phyloP scores from a whole-genome alignment of 53 echinoderm and acorn worm genomes.

The Paracentrotus lividus region DNA sequence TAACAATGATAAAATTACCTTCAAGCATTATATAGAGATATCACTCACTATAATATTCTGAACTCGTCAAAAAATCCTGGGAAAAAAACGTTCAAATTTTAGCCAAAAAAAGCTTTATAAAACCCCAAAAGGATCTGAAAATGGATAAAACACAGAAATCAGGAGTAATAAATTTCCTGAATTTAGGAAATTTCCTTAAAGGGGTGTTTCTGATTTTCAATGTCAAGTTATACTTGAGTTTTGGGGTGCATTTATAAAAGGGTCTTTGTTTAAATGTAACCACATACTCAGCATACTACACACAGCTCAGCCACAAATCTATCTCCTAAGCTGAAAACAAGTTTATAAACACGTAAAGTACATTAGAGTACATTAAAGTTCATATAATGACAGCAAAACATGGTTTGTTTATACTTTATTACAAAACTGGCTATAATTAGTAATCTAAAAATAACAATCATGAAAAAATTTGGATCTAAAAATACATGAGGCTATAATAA shows the following conservation, averaged over 20 bases:
- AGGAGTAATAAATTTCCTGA: too few species aligned
- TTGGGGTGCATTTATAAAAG: too few species aligned
- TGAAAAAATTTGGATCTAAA: not conserved
- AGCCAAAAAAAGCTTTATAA: too few species aligned
- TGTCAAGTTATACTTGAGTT: too few species aligned
- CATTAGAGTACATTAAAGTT: not conserved
- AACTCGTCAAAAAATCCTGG: not conserved
- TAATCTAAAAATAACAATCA: not conserved
- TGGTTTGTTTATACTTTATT: not conserved
- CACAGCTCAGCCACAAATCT: not conserved
- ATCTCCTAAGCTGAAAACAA: not conserved
- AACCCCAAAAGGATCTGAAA: too few species aligned
- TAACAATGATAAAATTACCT: not conserved
- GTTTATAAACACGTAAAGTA: not conserved
- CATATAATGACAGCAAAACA: not conserved
- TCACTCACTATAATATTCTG: not conserved
- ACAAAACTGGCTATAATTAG: not conserved
- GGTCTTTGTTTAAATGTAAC: too few species aligned
- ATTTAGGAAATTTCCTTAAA: too few species aligned
- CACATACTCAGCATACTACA: not conserved
- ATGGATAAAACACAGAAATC: too few species aligned
- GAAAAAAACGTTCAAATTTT: not conserved
- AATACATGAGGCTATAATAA: not conserved
- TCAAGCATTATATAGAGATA: not conserved
- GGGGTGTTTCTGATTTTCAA: too few species aligned